Conservation (phyloP, 2,888 invertebrate genomes). For the Synergus japonicus region DNA sequence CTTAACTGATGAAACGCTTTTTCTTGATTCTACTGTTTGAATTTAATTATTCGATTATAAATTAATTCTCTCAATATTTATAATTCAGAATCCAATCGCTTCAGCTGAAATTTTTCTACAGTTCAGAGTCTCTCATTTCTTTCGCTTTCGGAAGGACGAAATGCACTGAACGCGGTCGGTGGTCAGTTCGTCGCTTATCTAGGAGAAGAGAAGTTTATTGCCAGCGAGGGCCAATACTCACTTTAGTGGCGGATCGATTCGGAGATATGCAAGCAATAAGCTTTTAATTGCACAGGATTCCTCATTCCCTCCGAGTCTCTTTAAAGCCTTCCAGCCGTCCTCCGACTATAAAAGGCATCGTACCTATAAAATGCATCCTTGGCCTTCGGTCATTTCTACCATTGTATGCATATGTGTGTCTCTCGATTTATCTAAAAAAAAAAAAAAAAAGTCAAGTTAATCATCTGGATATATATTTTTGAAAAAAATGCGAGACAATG, state of each 20-base stretch:
- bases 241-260: constrained; percentile 77
- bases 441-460: background rate
- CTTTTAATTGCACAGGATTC: constrained; percentile 78
- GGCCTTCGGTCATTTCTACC: constrained; percentile 72
- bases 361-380: constrained; percentile 78
- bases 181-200: constrained; percentile 67
- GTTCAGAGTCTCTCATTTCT: too few species aligned
- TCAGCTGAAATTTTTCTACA: background rate
- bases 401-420: constrained; percentile 67
- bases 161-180: background rate
- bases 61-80: background rate
- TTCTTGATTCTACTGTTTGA: background rate
- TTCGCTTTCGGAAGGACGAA: background rate
- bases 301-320: constrained; percentile 71
- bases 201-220: constrained; percentile 71
- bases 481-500: too few species aligned
- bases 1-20: background rate
- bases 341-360: constrained; percentile 76
- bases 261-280: constrained; percentile 77
- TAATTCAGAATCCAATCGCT: background rate
- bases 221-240: constrained; percentile 72
- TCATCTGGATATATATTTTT: too few species aligned
- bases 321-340: constrained; percentile 69
- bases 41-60: too few species aligned
- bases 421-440: background rate